Evolutionary conservation across 2,888 invertebrate genomes (phyloP), one percentile per base, ranked within the genome.

Genomic region (Pristionchus japonicus): DNA sequence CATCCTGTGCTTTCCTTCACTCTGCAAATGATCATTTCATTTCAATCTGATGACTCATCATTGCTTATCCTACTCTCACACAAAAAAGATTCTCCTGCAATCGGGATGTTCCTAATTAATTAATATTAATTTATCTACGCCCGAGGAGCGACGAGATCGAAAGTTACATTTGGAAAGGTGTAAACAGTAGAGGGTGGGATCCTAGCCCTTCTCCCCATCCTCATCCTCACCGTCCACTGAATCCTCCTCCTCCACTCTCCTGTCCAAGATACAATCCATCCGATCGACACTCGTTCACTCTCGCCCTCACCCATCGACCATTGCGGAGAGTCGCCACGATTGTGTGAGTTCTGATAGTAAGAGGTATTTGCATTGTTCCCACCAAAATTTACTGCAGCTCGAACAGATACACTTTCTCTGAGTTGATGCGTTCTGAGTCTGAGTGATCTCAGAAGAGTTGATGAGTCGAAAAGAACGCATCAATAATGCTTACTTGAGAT

Each of bases 201-300:
- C n/a, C n/a, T n/a, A n/a, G n/a, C n/a, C n/a, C n/a, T n/a, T n/a
- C n/a, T n/a, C 49, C 13, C 7, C 49, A 20, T 34, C 37, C 17
- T n/a, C n/a, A n/a, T 1, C 3, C 86, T 27, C n/a, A 86, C 86
- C 86, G 70, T 34, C 86, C 86, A 49, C 49, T 49, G 86, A 49
- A 86, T 67, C 86, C 86, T 67, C 86, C 86, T 67, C 49, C 49
- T n/a, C 86, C 49, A 31, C 70, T 70, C 86, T 86, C 86, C 67
- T 70, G 20, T 67, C 86, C 86, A 20, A 86, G 86, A 43, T 70
- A 86, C 7, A 86, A 23, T 86, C 86, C 86, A 34, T 86, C 86
- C 3, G 67, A 17, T 17, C 49, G 11, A 13, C 11, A n/a, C 49
- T 86, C 57, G 27, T 86, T 86, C 31, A 86, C 86, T 43, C 86